A percentile compares a stretch with the other conserved stretches of the same genome.
These are phyloP conservation scores for Pseudorhiza aurosa DNA, from an alignment of 30 jellyfish, hydroid and myxozoan genomes.

Conservation along the genomic window DNA sequence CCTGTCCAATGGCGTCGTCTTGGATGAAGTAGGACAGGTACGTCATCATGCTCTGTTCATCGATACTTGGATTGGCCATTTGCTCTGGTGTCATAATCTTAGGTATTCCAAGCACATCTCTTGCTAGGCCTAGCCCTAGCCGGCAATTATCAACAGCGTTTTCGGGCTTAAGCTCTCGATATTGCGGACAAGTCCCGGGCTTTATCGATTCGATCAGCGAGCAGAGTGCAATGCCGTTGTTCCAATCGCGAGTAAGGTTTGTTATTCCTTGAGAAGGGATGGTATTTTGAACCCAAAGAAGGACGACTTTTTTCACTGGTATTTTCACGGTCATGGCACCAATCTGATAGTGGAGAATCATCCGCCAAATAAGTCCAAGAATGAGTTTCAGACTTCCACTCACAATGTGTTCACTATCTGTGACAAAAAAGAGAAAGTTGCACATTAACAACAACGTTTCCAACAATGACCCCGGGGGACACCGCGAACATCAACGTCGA, in stretches of 20 bases:
- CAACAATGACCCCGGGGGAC: too few relatives aligned
- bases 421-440: background rate
- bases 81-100: conserved; percentile 82
- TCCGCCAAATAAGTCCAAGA: conserved; percentile 95
- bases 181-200: conserved; percentile 91
- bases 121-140: conserved; percentile 85
- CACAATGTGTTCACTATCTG: conserved; percentile 95
- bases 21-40: conserved; percentile 93
- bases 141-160: conserved; percentile 74
- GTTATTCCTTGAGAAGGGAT: conserved; percentile 81
- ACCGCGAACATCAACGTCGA: too few relatives aligned
- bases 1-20: conserved; percentile 89
- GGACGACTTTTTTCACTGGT: conserved; percentile 85
- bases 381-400: conserved; percentile 90
- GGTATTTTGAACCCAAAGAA: conserved; percentile 87
- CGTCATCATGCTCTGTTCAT: conserved; percentile 98
- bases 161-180: conserved; percentile 61
- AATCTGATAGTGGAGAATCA: conserved; percentile 94
- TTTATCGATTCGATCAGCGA: conserved; percentile 81
- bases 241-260: conserved; percentile 96
- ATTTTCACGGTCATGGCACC: conserved; percentile 84
- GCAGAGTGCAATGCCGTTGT: conserved; percentile 92
- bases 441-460: background rate
- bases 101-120: conserved; percentile 83
- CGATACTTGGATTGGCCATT: conserved; percentile 86